Conservation (phyloP, 2,797 vertebrate species). For the Pteropus rufus region DNA sequence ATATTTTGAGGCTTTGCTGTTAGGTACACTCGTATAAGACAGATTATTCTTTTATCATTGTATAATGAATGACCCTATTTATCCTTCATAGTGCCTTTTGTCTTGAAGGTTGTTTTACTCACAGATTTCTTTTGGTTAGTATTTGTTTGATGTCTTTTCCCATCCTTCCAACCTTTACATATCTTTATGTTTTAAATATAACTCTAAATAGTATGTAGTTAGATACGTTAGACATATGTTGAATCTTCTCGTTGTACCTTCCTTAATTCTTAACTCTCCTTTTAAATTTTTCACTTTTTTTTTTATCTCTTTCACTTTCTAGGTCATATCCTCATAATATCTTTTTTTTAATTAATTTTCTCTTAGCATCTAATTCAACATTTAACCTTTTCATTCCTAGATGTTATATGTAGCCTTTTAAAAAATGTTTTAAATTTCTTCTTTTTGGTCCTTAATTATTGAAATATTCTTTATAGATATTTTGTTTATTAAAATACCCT, state of each 20-base stretch:
- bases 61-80: not conserved
- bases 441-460: constrained; percentile 1
- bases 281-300: not conserved
- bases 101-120: not conserved
- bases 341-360: not conserved
- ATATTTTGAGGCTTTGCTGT: not conserved
- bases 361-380: not conserved
- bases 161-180: not conserved
- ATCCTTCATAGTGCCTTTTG: not conserved
- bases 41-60: not conserved
- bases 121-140: not conserved
- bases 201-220: not conserved
- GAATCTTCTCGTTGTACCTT: not conserved
- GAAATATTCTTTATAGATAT: not conserved
- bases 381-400: not conserved
- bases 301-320: not conserved
- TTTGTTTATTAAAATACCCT: not conserved
- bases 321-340: not conserved
- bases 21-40: not conserved
- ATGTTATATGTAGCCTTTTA: not conserved
- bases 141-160: not conserved
- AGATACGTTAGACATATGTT: not conserved
- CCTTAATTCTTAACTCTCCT: not conserved
- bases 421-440: not conserved
- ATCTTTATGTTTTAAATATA: constrained; percentile 25